These are phyloP conservation scores for Hyla sarda DNA, from an alignment of 2,113 vertebrate species.

Conservation along the genomic window DNA sequence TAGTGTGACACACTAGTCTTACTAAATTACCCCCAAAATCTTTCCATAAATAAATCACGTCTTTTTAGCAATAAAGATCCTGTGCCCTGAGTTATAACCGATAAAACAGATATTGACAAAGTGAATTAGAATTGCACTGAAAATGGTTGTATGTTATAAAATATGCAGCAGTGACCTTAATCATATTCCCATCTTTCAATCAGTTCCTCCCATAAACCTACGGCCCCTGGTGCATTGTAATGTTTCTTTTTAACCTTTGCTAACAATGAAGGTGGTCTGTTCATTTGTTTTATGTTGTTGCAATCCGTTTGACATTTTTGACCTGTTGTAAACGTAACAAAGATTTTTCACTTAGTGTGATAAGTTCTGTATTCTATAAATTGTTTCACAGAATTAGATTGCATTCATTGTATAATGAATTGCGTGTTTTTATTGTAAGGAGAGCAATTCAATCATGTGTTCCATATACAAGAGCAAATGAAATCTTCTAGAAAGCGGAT, in stretches of 20 bases:
- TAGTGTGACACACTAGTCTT: too few relatives aligned
- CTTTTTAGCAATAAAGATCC: too few relatives aligned
- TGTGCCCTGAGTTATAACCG: neutral
- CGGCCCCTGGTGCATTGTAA: neutral
- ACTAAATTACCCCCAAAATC: too few relatives aligned
- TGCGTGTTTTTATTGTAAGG: neutral
- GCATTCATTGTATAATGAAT: neutral
- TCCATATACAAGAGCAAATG: neutral
- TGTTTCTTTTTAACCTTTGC: neutral
- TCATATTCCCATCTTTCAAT: neutral
- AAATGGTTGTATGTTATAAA: neutral
- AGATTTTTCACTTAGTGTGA: neutral
- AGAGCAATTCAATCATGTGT: slow-evolving; percentile 4
- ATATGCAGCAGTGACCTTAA: neutral
- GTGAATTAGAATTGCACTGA: neutral
- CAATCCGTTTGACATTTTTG: neutral
- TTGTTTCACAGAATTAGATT: neutral
- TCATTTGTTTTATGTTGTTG: neutral
- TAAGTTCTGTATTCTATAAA: neutral
- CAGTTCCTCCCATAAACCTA: neutral
- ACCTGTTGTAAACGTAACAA: neutral
- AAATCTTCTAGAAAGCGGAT: neutral
- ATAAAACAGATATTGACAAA: neutral
- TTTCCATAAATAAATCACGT: too few relatives aligned
- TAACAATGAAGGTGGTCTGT: neutral